phyloP scores from a whole-genome alignment of 2,113 vertebrate species.

The Platichthys stellatus region DNA sequence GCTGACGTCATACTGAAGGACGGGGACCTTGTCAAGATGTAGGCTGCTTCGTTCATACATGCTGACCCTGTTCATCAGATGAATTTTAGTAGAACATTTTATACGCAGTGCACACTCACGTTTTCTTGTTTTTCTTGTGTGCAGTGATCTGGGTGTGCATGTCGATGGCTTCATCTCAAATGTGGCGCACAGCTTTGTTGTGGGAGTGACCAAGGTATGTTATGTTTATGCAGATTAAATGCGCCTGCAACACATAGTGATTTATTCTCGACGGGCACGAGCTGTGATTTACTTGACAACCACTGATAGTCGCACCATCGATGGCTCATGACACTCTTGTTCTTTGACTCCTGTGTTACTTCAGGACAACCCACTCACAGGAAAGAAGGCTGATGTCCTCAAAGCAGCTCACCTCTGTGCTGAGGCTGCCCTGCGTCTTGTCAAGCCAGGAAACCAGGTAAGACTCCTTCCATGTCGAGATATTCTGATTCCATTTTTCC shows the following conservation, averaged over 20 bases:
- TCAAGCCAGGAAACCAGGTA: slow-evolving; percentile 99
- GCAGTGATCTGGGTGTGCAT: slow-evolving; percentile 93
- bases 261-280: background rate
- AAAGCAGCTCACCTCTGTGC: slow-evolving; percentile 95
- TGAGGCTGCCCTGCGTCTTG: slow-evolving; percentile 94
- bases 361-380: slow-evolving; percentile 90
- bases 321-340: background rate
- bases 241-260: background rate
- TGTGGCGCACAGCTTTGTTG: slow-evolving; percentile 92
- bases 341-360: background rate
- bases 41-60: slow-evolving; percentile 47
- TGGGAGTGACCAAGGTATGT: slow-evolving; percentile 89
- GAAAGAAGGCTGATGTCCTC: slow-evolving; percentile 95
- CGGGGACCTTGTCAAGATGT: slow-evolving; percentile 97
- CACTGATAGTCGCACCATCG: background rate
- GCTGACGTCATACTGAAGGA: slow-evolving; percentile 93
- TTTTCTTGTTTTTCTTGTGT: slow-evolving; percentile 33
- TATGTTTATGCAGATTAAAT: background rate
- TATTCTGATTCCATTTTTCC: too few species aligned
- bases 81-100: background rate
- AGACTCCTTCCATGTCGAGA: slow-evolving; percentile 8
- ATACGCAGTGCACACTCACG: background rate
- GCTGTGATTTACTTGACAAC: background rate
- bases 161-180: slow-evolving; percentile 97
- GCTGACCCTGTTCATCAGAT: background rate